These are phyloP conservation scores for Macrotis lagotis DNA, from an alignment of 2,113 vertebrate genomes.

Conservation along the genomic window DNA sequence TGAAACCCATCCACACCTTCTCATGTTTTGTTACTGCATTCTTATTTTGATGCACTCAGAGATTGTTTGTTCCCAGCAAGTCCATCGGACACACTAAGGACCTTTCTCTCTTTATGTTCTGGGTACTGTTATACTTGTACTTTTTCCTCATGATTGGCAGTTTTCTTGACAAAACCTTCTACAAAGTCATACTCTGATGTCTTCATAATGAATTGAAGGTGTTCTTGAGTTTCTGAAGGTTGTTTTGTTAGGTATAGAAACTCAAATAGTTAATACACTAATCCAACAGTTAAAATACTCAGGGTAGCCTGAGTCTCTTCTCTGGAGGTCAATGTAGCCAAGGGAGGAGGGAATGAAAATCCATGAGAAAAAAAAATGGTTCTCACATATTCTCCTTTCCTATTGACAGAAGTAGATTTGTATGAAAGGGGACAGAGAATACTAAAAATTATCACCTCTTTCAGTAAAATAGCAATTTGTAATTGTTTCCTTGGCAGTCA, in stretches of 20 bases:
- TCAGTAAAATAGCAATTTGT: conserved; percentile 22
- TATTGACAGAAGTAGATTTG: no score
- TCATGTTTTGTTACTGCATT: background rate
- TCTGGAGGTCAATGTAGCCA: background rate
- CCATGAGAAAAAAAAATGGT: no score
- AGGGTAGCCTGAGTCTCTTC: background rate
- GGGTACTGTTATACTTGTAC: background rate
- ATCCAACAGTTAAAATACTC: background rate
- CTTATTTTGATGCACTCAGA: background rate
- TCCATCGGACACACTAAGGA: background rate
- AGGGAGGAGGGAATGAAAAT: background rate
- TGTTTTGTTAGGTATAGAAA: background rate
- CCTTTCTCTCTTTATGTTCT: background rate
- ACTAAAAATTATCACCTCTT: no score
- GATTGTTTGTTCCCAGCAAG: background rate
- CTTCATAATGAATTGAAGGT: background rate
- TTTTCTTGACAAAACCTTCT: background rate
- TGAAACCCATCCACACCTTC: background rate
- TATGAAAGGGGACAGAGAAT: no score
- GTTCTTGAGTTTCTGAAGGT: background rate
- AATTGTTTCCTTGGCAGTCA: conserved; percentile 3
- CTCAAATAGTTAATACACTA: background rate
- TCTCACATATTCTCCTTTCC: no score
- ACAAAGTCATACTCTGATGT: background rate
- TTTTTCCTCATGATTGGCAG: background rate